Percentiles rank a stretch among this genome's conserved stretches.
Evolutionary conservation across 2,113 vertebrate species (phyloP).

Genomic region (Typhlomys cinereus): DNA sequence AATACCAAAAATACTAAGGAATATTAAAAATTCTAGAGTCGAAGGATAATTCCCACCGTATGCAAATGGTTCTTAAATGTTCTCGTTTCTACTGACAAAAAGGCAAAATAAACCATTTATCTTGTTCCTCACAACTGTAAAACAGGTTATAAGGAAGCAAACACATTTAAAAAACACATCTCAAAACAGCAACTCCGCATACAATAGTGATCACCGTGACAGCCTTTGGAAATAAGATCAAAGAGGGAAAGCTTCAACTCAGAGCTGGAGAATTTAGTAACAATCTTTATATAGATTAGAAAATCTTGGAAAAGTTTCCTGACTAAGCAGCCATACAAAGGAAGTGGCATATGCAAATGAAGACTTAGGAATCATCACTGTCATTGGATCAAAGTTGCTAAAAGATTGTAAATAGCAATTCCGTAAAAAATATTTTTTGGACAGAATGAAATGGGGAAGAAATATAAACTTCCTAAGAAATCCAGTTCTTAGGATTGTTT

Average conservation of each 20-base stretch:
- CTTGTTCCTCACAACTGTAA: background rate
- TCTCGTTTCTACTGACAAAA: too few species aligned
- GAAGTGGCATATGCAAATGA: fast-evolving
- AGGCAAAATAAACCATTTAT: background rate
- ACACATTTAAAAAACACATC: background rate
- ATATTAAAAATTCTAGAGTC: too few species aligned
- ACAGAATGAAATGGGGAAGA: background rate
- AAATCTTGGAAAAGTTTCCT: fast-evolving
- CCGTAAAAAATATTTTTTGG: background rate
- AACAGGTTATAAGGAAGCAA: background rate
- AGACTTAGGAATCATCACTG: too few species aligned
- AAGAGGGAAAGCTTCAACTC: background rate
- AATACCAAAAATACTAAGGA: background rate
- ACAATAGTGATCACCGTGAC: too few species aligned
- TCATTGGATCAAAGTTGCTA: background rate
- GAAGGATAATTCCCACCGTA: too few species aligned
- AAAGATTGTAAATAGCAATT: background rate
- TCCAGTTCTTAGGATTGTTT: background rate
- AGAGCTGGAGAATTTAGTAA: background rate
- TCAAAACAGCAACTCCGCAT: too few species aligned
- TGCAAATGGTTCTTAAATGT: too few species aligned
- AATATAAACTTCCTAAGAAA: fast-evolving
- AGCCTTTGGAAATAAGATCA: fast-evolving
- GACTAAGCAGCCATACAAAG: fast-evolving
- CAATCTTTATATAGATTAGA: background rate